phyloP scores from a whole-genome alignment of 2,113 vertebrate species.

The Psilopsiagon aymara region DNA sequence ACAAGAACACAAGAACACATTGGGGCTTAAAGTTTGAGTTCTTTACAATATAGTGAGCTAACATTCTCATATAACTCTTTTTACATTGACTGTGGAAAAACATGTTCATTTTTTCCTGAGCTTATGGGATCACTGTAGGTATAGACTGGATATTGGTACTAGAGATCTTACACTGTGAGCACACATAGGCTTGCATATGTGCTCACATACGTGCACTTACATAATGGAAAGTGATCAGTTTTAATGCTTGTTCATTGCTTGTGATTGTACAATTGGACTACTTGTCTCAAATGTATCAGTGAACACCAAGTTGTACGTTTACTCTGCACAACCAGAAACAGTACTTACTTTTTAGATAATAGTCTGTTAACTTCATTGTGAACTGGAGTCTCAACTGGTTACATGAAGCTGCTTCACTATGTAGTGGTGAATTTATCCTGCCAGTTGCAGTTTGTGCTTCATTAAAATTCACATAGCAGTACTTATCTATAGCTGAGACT shows the following conservation, averaged over 20 bases:
- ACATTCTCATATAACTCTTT: background rate
- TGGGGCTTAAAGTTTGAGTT: background rate
- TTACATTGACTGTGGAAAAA: background rate
- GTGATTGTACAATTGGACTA: background rate
- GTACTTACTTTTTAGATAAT: background rate
- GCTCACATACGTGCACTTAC: background rate
- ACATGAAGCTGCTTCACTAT: background rate
- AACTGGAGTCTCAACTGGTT: background rate
- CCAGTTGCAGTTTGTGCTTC: background rate
- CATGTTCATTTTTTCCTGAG: background rate
- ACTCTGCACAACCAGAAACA: background rate
- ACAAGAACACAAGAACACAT: background rate
- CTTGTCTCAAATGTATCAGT: background rate
- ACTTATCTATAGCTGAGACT: slow-evolving; percentile 12
- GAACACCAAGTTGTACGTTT: background rate
- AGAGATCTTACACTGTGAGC: background rate
- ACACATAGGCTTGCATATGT: background rate
- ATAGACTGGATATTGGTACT: background rate
- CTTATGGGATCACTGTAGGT: background rate
- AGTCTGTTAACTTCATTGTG: background rate
- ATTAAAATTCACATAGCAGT: background rate
- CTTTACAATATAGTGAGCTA: background rate
- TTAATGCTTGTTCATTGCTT: background rate
- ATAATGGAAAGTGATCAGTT: background rate
- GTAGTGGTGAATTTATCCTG: background rate